phyloP scores from a whole-genome alignment of 2,888 invertebrate species.

The Meghimatium bilineatum region DNA sequence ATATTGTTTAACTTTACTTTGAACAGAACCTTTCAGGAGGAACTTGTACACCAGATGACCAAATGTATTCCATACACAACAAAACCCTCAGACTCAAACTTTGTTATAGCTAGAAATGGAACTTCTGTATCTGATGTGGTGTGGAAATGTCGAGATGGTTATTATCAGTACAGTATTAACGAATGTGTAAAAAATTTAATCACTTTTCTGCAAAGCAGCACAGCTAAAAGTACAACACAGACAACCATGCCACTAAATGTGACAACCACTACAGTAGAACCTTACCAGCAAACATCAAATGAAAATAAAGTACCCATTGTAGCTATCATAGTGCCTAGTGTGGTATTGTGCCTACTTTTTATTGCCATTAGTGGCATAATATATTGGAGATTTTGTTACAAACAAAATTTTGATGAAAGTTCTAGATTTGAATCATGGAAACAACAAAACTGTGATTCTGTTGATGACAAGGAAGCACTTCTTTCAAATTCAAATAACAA shows the following conservation, averaged over 20 bases:
- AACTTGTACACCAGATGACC: not conserved
- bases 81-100: conserved; percentile 4
- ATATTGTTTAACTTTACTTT: not conserved
- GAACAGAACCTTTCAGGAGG: not conserved
- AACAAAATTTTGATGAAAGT: not conserved
- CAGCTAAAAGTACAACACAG: conserved; percentile 4
- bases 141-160: not conserved
- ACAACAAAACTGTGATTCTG: not conserved
- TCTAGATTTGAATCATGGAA: not conserved
- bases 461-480: not conserved
- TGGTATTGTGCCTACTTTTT: too few species aligned
- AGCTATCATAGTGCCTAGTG: not conserved
- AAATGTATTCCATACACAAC: not conserved
- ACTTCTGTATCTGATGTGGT: not conserved
- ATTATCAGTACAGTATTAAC: not conserved
- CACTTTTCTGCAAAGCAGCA: not conserved
- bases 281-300: not conserved
- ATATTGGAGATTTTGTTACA: not conserved
- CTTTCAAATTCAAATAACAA: not conserved
- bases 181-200: not conserved
- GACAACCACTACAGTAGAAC: not conserved
- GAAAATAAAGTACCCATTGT: not conserved
- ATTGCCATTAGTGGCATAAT: not conserved
- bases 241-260: not conserved
- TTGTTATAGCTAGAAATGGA: conserved; percentile 4